Percentiles rank a stretch among this genome's conserved stretches.
phyloP scores from a whole-genome alignment of 2,113 vertebrate genomes.

The Heterotis niloticus region DNA sequence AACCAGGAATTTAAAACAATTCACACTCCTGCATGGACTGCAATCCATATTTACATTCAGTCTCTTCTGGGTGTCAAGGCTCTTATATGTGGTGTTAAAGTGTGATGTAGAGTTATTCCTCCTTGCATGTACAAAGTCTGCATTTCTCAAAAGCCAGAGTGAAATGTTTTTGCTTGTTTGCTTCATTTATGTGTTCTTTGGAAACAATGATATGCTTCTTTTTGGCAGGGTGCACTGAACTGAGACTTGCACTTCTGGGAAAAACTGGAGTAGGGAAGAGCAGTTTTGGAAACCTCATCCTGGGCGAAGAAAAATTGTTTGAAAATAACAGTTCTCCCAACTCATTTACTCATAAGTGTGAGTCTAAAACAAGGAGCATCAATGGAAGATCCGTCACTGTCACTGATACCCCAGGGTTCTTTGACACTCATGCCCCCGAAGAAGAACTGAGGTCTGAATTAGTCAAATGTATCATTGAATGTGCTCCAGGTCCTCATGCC shows the following conservation, averaged over 20 bases:
- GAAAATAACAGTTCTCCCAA: neutral
- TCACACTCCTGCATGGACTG: no score
- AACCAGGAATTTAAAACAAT: no score
- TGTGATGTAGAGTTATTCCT: no score
- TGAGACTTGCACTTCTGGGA: constrained; percentile 11
- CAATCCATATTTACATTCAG: no score
- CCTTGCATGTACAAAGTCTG: no score
- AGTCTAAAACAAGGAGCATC: neutral
- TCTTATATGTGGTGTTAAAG: no score
- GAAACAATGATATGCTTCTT: neutral
- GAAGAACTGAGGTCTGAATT: constrained; percentile 12
- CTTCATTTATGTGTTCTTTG: neutral
- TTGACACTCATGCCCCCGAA: neutral
- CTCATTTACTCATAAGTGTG: constrained; percentile 3
- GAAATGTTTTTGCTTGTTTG: no score
- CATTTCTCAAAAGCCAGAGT: no score
- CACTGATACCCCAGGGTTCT: constrained; percentile 22
- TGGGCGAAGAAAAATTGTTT: neutral
- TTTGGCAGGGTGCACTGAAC: neutral
- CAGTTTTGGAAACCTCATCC: constrained; percentile 4
- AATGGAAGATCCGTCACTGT: neutral
- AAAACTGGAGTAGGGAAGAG: constrained; percentile 20
- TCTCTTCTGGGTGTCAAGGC: no score
- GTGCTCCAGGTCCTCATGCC: constrained; percentile 4
- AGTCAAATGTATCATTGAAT: neutral